A percentile compares a stretch with the other conserved stretches of the same genome.
phyloP scores from a whole-genome alignment of 2,113 vertebrate species.

The Chelonoidis abingdonii region DNA sequence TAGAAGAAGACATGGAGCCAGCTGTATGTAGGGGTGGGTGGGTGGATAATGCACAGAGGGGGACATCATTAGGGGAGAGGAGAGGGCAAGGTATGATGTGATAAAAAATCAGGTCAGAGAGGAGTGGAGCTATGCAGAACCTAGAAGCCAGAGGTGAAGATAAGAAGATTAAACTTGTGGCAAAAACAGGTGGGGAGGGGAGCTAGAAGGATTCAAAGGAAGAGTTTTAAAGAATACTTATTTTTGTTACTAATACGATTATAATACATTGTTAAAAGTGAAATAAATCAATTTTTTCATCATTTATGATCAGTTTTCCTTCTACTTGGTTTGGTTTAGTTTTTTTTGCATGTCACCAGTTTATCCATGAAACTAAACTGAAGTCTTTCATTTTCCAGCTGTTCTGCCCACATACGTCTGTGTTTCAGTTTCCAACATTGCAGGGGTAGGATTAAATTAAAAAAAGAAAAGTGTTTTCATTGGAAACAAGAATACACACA shows the following conservation, averaged over 20 bases:
- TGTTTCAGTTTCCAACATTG: background rate
- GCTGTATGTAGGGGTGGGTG: background rate
- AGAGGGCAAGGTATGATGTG: background rate
- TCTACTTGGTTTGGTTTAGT: background rate
- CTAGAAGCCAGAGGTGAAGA: background rate
- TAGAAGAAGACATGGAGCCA: background rate
- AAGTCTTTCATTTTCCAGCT: background rate
- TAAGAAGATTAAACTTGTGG: background rate
- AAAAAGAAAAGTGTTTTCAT: background rate
- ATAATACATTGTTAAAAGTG: background rate
- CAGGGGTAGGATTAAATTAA: background rate
- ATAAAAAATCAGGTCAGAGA: background rate
- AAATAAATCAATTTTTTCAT: background rate
- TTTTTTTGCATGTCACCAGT: background rate
- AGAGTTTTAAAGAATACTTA: background rate
- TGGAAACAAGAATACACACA: background rate
- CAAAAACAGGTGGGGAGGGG: background rate
- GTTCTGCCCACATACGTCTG: background rate
- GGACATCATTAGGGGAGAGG: background rate
- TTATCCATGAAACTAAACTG: background rate
- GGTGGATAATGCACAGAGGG: background rate
- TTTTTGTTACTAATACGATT: background rate
- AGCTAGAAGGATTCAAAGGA: background rate
- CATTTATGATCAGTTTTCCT: background rate
- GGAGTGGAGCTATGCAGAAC: background rate